phyloP scores from a whole-genome alignment of 2,113 vertebrate genomes.

The Rhinichthys klamathensis region DNA sequence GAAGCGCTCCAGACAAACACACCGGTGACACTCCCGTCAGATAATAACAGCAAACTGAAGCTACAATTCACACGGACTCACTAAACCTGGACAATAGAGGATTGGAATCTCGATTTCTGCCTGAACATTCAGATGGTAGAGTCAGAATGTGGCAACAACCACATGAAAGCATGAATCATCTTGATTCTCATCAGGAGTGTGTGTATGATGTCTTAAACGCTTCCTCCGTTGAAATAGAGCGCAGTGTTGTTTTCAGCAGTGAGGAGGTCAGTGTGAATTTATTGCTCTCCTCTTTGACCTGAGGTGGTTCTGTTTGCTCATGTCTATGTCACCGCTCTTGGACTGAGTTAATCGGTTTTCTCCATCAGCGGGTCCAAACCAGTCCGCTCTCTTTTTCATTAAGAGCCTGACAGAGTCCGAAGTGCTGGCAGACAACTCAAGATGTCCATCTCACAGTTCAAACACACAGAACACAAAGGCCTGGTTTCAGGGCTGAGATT shows the following conservation, averaged over 20 bases:
- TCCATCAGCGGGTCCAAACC: constrained; percentile 76
- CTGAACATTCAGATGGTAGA: too few relatives aligned
- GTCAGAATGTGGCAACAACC: too few relatives aligned
- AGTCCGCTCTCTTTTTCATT: constrained; percentile 78
- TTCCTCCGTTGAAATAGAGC: neutral
- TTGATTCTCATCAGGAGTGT: too few relatives aligned
- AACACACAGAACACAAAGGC: too few relatives aligned
- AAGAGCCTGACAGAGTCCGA: constrained; percentile 68
- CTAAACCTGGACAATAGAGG: too few relatives aligned
- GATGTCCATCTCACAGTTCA: constrained; percentile 45
- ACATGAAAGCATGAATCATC: too few relatives aligned
- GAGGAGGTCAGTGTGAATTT: neutral
- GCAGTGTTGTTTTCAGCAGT: neutral
- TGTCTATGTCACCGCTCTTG: constrained; percentile 55
- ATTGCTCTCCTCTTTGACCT: constrained; percentile 7
- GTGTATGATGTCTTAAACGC: neutral
- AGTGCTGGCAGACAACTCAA: constrained; percentile 63
- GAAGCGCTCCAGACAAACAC: too few relatives aligned
- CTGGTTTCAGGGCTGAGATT: too few relatives aligned
- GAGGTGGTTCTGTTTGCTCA: neutral
- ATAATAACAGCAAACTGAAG: too few relatives aligned
- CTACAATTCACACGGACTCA: too few relatives aligned
- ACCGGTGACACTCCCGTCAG: too few relatives aligned
- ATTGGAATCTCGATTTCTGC: too few relatives aligned
- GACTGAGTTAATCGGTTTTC: constrained; percentile 78